Evolutionary conservation across 2,888 invertebrate species (phyloP), one percentile per base, ranked within the genome.

Genomic region (Panorpa germanica): DNA sequence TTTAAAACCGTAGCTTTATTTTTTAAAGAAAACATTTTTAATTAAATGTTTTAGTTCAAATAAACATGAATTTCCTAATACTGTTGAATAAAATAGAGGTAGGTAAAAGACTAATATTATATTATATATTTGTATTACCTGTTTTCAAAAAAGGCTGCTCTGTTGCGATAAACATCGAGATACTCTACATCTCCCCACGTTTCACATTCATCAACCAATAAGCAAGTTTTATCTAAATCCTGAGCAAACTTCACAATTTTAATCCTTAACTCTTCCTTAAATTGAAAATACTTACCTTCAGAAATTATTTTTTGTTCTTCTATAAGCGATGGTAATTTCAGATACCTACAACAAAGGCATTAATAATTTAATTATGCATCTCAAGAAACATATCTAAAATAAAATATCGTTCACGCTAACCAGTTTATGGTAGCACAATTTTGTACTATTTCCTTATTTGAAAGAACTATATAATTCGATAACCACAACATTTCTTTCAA

Each of bases 171-270:
- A 44, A 76, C 76, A 9, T 72, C 62, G 32, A 95, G 61, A 34
- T 85, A 76, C 3, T 73, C 69, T 30, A 90, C 65, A 32, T 90
- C 82, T 2, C 90, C 90, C 66, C 82, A 85, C 38, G 75, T 70
- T 43, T 83, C 75, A 45, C 91, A 70, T 43, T 86, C 83, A 37
- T 86, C 75, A 18, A 80, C 73, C 51, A 86, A 77, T 35, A 68
- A 67, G 32, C 70, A 71, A 47, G 78, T 90, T 4, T 70, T 53
- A 12, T 80, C 75, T 40, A 95, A 50, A 43, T 90, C 86, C 7
- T 81, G 75, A 15, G 70, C 61, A 45, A 95, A 91, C 41, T 77
- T 70, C 28, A 77, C 68, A 29, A 88, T 80, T 28, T 75, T 72
- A 11, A 63, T 70, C 51, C 73, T 72, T 4, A 93, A 61, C 4